These are phyloP conservation scores for Hirtodrosophila duncani DNA, from an alignment of 2,888 invertebrate genomes.

Conservation along the genomic window DNA sequence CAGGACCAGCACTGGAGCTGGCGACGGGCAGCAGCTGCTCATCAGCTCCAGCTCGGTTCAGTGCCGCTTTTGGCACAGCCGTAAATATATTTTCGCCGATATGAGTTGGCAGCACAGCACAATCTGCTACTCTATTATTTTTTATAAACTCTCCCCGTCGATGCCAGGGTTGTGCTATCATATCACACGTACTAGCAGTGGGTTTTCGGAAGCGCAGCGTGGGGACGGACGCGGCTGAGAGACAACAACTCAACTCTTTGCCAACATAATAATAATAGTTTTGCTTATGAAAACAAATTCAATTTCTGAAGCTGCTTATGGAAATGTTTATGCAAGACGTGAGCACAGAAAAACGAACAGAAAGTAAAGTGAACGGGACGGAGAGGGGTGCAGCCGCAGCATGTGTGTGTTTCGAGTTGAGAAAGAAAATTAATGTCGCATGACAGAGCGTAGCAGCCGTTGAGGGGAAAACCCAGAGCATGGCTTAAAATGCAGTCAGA, in stretches of 20 bases:
- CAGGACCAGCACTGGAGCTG: no score
- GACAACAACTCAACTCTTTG: slow-evolving; percentile 36
- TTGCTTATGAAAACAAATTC: slow-evolving; percentile 72
- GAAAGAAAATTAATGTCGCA: slow-evolving; percentile 60
- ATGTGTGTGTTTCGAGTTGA: slow-evolving; percentile 3
- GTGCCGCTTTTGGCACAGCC: neutral
- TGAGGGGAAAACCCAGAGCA: slow-evolving; percentile 19
- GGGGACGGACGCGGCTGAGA: neutral
- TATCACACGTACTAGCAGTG: slow-evolving; percentile 20
- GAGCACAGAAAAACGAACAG: no score
- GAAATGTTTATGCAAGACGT: slow-evolving; percentile 70
- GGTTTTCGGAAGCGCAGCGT: neutral
- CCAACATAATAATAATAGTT: slow-evolving; percentile 67
- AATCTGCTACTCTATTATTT: slow-evolving; percentile 29
- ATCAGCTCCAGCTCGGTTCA: slow-evolving; percentile 19
- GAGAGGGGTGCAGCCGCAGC: slow-evolving; percentile 15
- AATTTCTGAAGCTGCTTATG: slow-evolving; percentile 69
- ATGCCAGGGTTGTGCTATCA: slow-evolving; percentile 21
- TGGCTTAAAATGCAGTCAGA: slow-evolving; percentile 52
- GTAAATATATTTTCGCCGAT: neutral
- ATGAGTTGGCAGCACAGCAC: no score
- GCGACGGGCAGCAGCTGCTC: slow-evolving; percentile 23
- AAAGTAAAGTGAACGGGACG: slow-evolving; percentile 8
- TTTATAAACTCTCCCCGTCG: slow-evolving; percentile 17
- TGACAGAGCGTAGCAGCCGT: slow-evolving; percentile 28